A percentile compares a stretch with the other conserved stretches of the same genome.
Conservation (phyloP, 1,140 invertebrate species). For the Sinonovacula constricta region DNA sequence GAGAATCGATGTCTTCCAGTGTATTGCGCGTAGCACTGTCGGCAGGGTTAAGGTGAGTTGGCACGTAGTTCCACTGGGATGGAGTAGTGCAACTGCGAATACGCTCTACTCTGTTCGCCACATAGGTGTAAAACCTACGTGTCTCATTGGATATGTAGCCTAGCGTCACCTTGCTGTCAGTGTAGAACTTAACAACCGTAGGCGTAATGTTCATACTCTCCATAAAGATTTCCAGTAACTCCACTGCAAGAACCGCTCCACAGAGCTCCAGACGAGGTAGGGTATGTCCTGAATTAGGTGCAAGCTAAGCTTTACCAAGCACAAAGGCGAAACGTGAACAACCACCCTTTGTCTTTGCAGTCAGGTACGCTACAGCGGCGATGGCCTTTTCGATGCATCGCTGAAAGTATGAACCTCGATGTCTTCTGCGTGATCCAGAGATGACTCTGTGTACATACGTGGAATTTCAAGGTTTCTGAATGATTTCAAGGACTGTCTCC, state of each 20-base stretch:
- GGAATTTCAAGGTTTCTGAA: conserved; percentile 23
- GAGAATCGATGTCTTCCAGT: not conserved
- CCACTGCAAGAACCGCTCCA: conserved; percentile 31
- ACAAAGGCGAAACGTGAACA: conserved; percentile 9
- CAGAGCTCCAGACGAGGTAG: conserved; percentile 50
- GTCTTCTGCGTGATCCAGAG: conserved; percentile 74
- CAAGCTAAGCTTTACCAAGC: conserved; percentile 42
- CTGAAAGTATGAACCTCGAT: conserved; percentile 31
- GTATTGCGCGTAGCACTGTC: conserved; percentile 25
- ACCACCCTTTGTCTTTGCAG: not conserved
- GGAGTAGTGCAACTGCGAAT: conserved; percentile 12
- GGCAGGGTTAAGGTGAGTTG: conserved; percentile 29
- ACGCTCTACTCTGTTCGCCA: conserved; percentile 27
- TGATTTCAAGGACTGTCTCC: conserved; percentile 24
- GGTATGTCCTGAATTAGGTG: conserved; percentile 35
- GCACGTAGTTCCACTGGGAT: conserved; percentile 10
- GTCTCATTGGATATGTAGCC: conserved; percentile 44
- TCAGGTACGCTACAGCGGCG: conserved; percentile 41
- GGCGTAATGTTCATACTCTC: not conserved
- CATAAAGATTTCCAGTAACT: not conserved
- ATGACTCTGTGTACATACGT: conserved; percentile 9
- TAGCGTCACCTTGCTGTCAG: conserved; percentile 39
- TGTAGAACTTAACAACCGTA: not conserved
- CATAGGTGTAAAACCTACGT: conserved; percentile 24
- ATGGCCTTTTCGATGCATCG: conserved; percentile 52